A percentile compares a stretch with the other conserved stretches of the same genome.
phyloP scores from a whole-genome alignment of 2,113 vertebrate genomes.

The Trogon melanurus region DNA sequence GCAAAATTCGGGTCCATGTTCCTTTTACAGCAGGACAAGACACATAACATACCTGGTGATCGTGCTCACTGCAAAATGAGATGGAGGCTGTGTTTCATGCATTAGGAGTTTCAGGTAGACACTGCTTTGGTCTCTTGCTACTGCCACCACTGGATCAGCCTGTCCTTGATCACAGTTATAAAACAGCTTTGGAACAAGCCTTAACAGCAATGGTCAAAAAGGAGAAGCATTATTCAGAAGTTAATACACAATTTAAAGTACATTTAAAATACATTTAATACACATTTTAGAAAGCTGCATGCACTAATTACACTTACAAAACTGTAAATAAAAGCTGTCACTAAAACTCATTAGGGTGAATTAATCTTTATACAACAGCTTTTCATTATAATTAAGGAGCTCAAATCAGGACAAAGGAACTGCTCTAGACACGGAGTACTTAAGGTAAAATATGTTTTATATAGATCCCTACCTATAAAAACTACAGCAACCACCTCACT shows the following conservation, averaged over 20 bases:
- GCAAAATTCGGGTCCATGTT: background rate
- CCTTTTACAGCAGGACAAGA: background rate
- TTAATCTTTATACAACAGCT: background rate
- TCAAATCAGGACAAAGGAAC: background rate
- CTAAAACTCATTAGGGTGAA: background rate
- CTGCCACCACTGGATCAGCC: constrained; percentile 92
- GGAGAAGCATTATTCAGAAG: background rate
- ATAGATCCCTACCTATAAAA: background rate
- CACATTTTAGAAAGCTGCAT: background rate
- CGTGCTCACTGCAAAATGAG: constrained; percentile 93
- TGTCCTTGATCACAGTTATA: constrained; percentile 95
- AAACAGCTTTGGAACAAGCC: constrained; percentile 92
- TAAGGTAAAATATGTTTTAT: background rate
- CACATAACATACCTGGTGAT: constrained; percentile 84
- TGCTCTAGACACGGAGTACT: background rate
- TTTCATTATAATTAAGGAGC: background rate
- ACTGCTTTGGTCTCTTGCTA: constrained; percentile 93
- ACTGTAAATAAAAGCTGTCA: background rate
- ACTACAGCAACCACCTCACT: fast-evolving
- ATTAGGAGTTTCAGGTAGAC: constrained; percentile 94
- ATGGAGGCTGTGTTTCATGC: constrained; percentile 93
- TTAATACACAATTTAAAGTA: background rate
- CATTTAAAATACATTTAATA: background rate
- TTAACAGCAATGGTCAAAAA: constrained; percentile 29
- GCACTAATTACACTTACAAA: background rate